Evolutionary conservation across 2,888 invertebrate species (phyloP).

Genomic region (Apamea crenata): DNA sequence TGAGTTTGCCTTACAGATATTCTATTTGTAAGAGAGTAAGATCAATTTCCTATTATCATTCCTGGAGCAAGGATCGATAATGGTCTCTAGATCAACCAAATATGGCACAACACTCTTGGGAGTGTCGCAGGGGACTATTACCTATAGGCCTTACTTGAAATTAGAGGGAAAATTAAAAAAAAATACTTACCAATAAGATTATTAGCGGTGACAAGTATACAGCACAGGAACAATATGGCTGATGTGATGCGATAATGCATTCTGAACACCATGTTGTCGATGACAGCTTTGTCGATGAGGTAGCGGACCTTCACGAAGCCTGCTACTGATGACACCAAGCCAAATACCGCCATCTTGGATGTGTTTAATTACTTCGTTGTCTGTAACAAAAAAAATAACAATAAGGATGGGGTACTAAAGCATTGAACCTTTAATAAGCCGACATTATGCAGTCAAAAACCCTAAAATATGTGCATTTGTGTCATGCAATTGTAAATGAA

Average conservation of each 20-base stretch:
- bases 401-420: slow-evolving; percentile 11
- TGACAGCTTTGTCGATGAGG: slow-evolving; percentile 96
- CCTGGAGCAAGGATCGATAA: neutral
- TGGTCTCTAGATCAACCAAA: neutral
- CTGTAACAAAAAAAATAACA: slow-evolving; percentile 73
- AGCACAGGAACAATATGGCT: slow-evolving; percentile 95
- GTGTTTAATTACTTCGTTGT: slow-evolving; percentile 77
- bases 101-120: neutral
- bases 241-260: slow-evolving; percentile 97
- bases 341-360: slow-evolving; percentile 94
- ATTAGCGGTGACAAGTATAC: slow-evolving; percentile 97
- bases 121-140: neutral
- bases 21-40: neutral
- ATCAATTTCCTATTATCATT: neutral
- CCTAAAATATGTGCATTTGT: slow-evolving; percentile 12
- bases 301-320: slow-evolving; percentile 97
- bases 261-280: slow-evolving; percentile 97
- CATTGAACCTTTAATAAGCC: slow-evolving; percentile 28
- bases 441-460: slow-evolving; percentile 24
- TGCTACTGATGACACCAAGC: slow-evolving; percentile 96
- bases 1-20: neutral
- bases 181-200: slow-evolving; percentile 95
- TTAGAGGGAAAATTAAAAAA: no score
- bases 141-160: no score
- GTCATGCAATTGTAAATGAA: slow-evolving; percentile 30